Conservation (phyloP, 1,140 invertebrate species). For the honey bee (Apis mellifera) region DNA sequence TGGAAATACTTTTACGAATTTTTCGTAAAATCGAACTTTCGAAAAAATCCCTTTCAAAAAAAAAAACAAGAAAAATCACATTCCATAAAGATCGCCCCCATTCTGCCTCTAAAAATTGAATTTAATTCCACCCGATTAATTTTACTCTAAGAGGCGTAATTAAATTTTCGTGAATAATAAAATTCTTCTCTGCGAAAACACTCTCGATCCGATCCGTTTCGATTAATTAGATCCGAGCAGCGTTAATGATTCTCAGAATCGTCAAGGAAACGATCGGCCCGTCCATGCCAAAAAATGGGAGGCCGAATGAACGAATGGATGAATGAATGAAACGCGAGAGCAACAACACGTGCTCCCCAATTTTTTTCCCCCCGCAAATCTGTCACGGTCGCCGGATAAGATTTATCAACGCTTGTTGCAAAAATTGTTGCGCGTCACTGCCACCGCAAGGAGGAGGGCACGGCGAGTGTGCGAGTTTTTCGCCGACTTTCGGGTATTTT, state of each 20-base stretch:
- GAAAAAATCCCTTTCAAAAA: too few species aligned
- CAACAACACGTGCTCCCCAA: conserved; percentile 63
- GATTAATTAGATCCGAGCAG: conserved; percentile 54
- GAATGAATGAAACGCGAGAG: not conserved
- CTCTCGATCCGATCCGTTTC: conserved; percentile 1
- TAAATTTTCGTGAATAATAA: not conserved
- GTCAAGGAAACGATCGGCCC: not conserved
- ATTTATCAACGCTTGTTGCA: conserved; percentile 66
- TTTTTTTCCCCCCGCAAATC: conserved; percentile 61
- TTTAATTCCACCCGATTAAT: not conserved
- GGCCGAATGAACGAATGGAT: not conserved
- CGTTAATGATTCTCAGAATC: conserved; percentile 57
- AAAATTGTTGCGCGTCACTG: conserved; percentile 56
- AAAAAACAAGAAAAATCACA: too few species aligned
- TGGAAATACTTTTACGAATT: too few species aligned
- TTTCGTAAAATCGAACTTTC: too few species aligned
- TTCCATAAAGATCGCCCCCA: too few species aligned
- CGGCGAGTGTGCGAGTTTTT: conserved; percentile 41
- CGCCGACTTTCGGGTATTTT: conserved; percentile 48
- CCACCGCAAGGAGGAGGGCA: not conserved
- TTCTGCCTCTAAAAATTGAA: not conserved
- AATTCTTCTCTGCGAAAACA: not conserved
- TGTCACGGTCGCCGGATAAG: conserved; percentile 65
- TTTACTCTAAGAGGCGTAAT: not conserved
- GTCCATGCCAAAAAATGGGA: not conserved